Percentiles rank a stretch among this genome's conserved stretches.
Evolutionary conservation across 2,888 invertebrate species (phyloP).

Genomic region (Eupithecia inturbata): DNA sequence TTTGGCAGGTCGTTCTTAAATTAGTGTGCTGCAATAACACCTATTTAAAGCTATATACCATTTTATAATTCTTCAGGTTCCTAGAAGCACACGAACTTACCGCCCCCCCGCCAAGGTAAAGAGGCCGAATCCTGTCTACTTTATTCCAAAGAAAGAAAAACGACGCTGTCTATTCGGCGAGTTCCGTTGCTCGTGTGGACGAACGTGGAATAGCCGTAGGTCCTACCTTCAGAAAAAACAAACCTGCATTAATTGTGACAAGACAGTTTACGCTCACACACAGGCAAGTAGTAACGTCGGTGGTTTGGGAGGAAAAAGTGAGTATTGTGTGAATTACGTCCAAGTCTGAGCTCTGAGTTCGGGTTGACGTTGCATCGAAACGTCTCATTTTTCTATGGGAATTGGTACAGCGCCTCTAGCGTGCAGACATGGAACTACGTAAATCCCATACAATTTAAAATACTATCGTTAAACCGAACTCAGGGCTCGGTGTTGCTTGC

Average conservation of each 20-base stretch:
- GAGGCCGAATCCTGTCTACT: neutral
- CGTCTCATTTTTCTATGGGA: neutral
- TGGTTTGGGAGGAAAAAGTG: neutral
- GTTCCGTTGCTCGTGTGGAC: slow-evolving; percentile 55
- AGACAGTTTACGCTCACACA: slow-evolving; percentile 45
- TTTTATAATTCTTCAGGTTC: neutral
- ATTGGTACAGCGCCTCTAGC: neutral
- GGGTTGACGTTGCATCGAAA: neutral
- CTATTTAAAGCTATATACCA: no score
- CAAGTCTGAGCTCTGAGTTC: neutral
- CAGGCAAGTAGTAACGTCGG: slow-evolving; percentile 45
- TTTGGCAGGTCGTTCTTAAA: no score
- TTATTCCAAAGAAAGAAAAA: slow-evolving; percentile 6
- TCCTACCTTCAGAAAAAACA: slow-evolving; percentile 55
- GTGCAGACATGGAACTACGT: neutral
- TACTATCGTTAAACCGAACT: no score
- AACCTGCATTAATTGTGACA: slow-evolving; percentile 52
- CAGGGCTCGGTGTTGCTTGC: no score
- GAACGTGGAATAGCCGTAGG: slow-evolving; percentile 56
- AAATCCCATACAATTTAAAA: no score
- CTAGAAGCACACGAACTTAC: neutral
- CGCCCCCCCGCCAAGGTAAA: neutral
- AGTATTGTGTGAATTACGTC: no score
- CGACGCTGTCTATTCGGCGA: slow-evolving; percentile 51
- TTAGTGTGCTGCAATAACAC: no score